A percentile compares a stretch with the other conserved stretches of the same genome.
Conservation (phyloP, 2,797 vertebrate genomes). For the Rhyacichthys aspro region DNA sequence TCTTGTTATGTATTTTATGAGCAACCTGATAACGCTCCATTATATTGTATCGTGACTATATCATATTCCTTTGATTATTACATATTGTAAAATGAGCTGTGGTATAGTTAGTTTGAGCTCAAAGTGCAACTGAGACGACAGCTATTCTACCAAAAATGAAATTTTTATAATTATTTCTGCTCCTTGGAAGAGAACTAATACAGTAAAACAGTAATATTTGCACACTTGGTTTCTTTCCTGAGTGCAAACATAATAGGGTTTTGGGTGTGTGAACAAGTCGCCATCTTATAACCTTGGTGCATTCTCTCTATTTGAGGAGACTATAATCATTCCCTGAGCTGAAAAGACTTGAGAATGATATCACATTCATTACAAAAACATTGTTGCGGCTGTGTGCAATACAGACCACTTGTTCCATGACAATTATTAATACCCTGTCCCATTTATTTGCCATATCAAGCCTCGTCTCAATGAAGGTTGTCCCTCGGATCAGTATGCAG, state of each 20-base stretch:
- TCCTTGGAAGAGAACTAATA: conserved; percentile 5
- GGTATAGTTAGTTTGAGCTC: neutral
- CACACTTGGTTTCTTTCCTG: neutral
- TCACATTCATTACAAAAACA: conserved; percentile 63
- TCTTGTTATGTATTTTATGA: neutral
- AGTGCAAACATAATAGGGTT: conserved; percentile 5
- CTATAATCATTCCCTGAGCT: conserved; percentile 49
- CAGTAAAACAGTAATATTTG: conserved; percentile 14
- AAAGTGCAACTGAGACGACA: neutral
- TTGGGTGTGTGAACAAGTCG: conserved; percentile 20
- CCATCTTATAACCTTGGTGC: conserved; percentile 22
- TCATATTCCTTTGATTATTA: neutral
- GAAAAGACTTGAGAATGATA: conserved; percentile 46
- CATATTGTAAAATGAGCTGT: neutral
- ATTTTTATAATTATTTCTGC: conserved; percentile 9
- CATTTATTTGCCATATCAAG: conserved; percentile 72
- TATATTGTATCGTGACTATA: neutral
- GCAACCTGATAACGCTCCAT: neutral
- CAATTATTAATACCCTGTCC: conserved; percentile 63
- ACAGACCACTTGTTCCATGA: conserved; percentile 59
- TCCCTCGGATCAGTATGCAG: conserved; percentile 80
- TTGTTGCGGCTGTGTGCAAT: conserved; percentile 32
- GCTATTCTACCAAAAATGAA: conserved; percentile 1
- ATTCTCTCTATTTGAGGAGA: conserved; percentile 40
- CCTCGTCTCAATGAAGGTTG: conserved; percentile 66